phyloP scores from a whole-genome alignment of 2,113 vertebrate genomes.

The Perognathus longimembris region DNA sequence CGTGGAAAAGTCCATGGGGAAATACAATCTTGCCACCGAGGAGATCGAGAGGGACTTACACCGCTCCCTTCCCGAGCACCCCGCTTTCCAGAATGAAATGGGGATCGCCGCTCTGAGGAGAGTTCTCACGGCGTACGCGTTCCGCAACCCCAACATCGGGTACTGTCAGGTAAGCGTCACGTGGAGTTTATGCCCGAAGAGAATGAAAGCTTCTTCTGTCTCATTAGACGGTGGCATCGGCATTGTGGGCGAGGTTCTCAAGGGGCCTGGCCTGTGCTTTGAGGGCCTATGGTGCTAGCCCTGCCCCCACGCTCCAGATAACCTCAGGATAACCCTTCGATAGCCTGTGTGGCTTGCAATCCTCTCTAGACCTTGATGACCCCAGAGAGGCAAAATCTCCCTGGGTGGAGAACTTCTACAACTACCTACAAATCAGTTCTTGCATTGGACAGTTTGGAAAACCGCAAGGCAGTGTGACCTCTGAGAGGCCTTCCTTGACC shows the following conservation, averaged over 20 bases:
- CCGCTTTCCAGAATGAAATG: constrained; percentile 99
- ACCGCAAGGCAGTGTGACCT: background rate
- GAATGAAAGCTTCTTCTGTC: background rate
- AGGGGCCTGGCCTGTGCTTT: background rate
- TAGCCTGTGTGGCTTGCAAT: too few species aligned
- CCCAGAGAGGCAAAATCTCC: background rate
- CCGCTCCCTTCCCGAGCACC: constrained; percentile 97
- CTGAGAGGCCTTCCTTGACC: background rate
- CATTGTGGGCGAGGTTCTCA: background rate
- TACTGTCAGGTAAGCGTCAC: constrained; percentile 94
- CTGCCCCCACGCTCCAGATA: background rate
- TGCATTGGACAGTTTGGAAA: background rate
- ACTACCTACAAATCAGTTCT: background rate
- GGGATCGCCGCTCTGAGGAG: constrained; percentile 97
- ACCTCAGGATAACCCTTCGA: too few species aligned
- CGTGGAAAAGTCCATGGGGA: constrained; percentile 98
- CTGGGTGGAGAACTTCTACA: background rate
- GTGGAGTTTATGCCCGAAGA: background rate
- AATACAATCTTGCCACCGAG: constrained; percentile 97
- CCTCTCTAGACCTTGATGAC: background rate
- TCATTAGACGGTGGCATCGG: rapidly evolving
- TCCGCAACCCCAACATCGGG: constrained; percentile 98
- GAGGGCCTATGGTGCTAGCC: background rate
- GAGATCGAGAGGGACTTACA: constrained; percentile 99
- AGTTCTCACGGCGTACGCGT: constrained; percentile 97